Base-by-base conservation (phyloP, 2,888 invertebrate genomes). In the Gryllus longicercus region DNA sequence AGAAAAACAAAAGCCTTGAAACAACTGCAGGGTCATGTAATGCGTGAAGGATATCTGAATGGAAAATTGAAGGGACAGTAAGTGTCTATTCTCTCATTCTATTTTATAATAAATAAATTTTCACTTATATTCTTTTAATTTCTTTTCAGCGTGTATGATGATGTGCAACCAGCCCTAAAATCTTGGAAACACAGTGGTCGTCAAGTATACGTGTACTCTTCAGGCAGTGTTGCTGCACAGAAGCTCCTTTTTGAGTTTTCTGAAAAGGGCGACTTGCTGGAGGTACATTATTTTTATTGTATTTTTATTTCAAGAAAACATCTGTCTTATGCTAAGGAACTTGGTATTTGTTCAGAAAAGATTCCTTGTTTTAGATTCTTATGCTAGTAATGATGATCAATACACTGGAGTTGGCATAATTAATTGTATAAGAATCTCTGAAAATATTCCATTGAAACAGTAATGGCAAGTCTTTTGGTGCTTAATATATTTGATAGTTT, bases 171-270 rank as follows among this genome's bases (percentile, higher is more conserved):
- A 21, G 92, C 93, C 1, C 89, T 98, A 77, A 90, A 93, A 85
- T 88, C 89, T 81, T 95, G 97, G 94, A 90, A 90, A 4, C 88
- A 91, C 5, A 87, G 89, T 18, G 93, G 93, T 50, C 90, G 91
- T 63, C 91, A 91, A 83, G 88, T 98, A 78, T 96, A 93, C 85
- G 92, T 97, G 82, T 98, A 95, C 87, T 98, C 98, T 0, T 97
- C 97, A 50, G 98, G 97, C 77, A 96, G 96, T 80, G 92, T 96
- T 1, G 93, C 94, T 84, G 95, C 97, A 18, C 98, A 98, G 87
- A 94, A 96, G 86, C 89, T 97, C 14, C 89, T 98, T 5, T 97
- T 98, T 86, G 90, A 90, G 0, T 89, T 95, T 86, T 92, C 96
- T 3, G 87, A 89, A 23, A 90, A 91, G 76, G 98, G 98, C 0